phyloP scores from a whole-genome alignment of 1,140 invertebrate species.

The Cryptotermes secundus region DNA sequence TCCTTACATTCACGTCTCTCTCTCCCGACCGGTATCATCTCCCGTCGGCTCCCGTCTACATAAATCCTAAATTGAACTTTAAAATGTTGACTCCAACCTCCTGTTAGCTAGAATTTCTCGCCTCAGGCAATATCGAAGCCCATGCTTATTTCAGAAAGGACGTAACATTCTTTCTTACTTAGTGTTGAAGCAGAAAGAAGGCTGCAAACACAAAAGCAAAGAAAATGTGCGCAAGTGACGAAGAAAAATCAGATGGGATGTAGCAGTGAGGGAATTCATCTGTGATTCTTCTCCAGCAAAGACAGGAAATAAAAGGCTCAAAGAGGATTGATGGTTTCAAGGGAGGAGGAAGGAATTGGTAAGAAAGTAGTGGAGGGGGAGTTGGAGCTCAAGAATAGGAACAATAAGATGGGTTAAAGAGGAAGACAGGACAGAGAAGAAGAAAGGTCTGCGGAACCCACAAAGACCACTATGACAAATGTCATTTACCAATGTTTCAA shows the following conservation, averaged over 20 bases:
- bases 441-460: neutral
- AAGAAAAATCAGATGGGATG: neutral
- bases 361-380: neutral
- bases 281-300: constrained; percentile 6
- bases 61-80: too few relatives aligned
- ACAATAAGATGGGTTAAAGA: neutral
- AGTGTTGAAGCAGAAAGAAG: neutral
- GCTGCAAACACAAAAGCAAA: neutral
- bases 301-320: constrained; percentile 15
- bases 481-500: neutral
- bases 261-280: neutral
- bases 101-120: too few relatives aligned
- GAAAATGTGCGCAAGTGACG: neutral
- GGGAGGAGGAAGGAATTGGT: neutral
- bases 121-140: too few relatives aligned
- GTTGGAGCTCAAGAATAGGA: neutral
- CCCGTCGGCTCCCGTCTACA: too few relatives aligned
- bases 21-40: too few relatives aligned
- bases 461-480: neutral
- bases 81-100: too few relatives aligned
- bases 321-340: constrained; percentile 19
- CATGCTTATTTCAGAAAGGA: too few relatives aligned
- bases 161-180: neutral
- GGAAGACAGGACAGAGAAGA: neutral
- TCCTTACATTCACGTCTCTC: too few relatives aligned